Conservation (phyloP, 2,113 vertebrate genomes). For the Pantherophis guttatus region DNA sequence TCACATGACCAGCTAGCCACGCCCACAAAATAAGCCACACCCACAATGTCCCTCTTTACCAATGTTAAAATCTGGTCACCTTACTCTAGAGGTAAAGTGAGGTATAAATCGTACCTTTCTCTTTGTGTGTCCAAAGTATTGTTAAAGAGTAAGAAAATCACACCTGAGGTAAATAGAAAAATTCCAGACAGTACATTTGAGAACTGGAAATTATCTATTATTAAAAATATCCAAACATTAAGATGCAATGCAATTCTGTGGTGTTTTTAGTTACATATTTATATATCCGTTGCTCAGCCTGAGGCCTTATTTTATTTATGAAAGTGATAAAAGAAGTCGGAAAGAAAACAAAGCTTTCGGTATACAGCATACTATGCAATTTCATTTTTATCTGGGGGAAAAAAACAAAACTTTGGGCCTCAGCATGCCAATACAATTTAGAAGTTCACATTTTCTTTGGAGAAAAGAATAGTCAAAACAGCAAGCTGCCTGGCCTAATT, state of each 20-base stretch:
- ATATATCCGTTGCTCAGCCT: neutral
- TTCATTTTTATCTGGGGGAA: neutral
- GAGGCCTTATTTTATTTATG: neutral
- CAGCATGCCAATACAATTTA: neutral
- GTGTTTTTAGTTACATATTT: neutral
- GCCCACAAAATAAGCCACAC: too few species aligned
- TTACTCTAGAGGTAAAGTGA: slow-evolving; percentile 4
- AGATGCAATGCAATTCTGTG: neutral
- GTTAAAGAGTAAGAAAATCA: neutral
- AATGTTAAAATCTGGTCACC: too few species aligned
- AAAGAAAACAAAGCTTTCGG: neutral
- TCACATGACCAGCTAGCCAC: too few species aligned
- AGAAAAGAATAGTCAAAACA: neutral
- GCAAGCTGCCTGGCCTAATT: neutral
- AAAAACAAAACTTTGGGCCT: neutral
- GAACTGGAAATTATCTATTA: neutral
- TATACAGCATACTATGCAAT: neutral
- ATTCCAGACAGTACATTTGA: neutral
- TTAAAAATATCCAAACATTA: neutral
- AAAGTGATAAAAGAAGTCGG: neutral
- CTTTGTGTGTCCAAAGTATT: neutral
- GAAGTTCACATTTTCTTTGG: neutral
- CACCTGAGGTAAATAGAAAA: neutral
- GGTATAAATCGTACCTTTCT: neutral
- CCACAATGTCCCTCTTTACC: too few species aligned